A percentile compares a stretch with the other conserved stretches of the same genome.
Conservation (phyloP, 2,113 vertebrate genomes). For the Amblyornis subalaris region DNA sequence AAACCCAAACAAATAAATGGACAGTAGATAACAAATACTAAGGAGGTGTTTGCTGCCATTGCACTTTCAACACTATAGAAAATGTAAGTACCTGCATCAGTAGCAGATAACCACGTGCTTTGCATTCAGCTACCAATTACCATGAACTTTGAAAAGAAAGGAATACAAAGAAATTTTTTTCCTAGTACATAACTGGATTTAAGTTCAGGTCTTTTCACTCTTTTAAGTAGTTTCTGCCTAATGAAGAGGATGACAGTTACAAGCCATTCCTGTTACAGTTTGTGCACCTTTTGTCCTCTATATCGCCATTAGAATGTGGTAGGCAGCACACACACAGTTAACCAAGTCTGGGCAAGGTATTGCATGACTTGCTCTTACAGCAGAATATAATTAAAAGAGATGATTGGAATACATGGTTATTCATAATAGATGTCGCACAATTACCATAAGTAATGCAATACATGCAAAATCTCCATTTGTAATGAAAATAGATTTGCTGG, state of each 20-base stretch:
- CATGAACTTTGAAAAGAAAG: background rate
- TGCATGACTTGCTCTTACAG: constrained; percentile 47
- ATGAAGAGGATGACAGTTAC: background rate
- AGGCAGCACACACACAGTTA: background rate
- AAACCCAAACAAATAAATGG: background rate
- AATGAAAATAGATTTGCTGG: constrained; percentile 74
- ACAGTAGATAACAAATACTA: background rate
- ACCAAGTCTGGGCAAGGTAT: constrained; percentile 16
- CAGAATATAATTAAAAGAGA: constrained; percentile 71
- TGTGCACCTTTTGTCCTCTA: background rate
- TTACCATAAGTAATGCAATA: constrained; percentile 72
- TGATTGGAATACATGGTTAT: constrained; percentile 72
- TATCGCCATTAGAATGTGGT: background rate
- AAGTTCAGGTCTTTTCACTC: background rate
- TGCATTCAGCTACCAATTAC: background rate
- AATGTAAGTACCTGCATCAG: background rate
- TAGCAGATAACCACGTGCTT: background rate
- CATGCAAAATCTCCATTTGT: constrained; percentile 65
- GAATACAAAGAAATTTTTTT: background rate
- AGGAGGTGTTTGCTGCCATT: background rate
- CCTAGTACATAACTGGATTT: background rate
- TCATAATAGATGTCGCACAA: constrained; percentile 72
- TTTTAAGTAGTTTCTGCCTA: background rate
- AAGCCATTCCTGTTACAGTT: background rate
- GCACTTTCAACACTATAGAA: background rate